Base-by-base conservation (phyloP, 64 coral and sea anemone genomes). In the Montipora cactus region DNA sequence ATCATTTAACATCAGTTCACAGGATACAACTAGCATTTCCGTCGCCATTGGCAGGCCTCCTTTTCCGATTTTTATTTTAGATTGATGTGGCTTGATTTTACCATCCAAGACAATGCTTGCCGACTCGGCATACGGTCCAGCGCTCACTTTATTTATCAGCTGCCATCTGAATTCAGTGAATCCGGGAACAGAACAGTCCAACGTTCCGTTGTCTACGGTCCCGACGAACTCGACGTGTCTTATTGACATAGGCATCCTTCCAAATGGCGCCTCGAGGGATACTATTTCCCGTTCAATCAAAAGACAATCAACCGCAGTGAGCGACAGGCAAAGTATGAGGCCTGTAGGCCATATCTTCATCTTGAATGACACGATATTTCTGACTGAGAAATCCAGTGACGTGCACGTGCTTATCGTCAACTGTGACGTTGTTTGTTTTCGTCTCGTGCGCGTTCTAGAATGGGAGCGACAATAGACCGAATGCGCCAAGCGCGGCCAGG, bases 191-290 rank as follows among this genome's bases (percentile, higher is more conserved):
- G 83, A 87, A 37, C 96, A 98, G 55, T 98, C 93, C n/a, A 98
- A 78, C 8, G 96, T 98, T 1, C 96, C 96, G 50, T 98, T 98
- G 28, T 98, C 96, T 1, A 25, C 47, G n/a, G 83, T 89, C 10
- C 96, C 96, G 9, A 98, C 92, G 52, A 94, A 98, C 67, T 98
- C 96, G 44, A 98, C 93, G 57, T 98, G 96, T n/a, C 96, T 89
- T 28, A 98, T 28, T 55, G 78, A 84, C 10, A 98, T 78, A 2
- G 91, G 79, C 1, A 91, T 79, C 5, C 78, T 44, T 14, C 58
- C 88, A 89, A 89, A 92, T 47, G 91, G 72, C 11, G 79, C 79
- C 57, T 72, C 47, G 52, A 94, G 37, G 12, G 94, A 8, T 51
- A 88, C 82, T 49, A 95, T 25, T 86, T 98, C 64, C 77, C 89